Base-by-base conservation (phyloP, 2,888 invertebrate genomes). In the Erebia aethiops region DNA sequence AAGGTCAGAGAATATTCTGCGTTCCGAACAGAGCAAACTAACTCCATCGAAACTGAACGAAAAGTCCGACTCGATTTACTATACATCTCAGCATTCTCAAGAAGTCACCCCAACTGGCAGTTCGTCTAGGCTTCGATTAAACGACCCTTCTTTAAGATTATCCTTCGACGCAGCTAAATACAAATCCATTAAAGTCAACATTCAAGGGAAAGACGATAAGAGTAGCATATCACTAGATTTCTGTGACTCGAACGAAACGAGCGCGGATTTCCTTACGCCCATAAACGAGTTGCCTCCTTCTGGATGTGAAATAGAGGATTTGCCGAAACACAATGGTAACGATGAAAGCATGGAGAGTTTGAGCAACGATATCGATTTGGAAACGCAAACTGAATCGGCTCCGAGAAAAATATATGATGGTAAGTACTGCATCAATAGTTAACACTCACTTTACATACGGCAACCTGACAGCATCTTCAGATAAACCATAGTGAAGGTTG, bases 261-360 rank as follows among this genome's bases (percentile, higher is more conserved):
- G 93, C 75, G 93, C 94, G 0, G 94, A 93, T 77, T 94, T 94
- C 72, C 76, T 93, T 67, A 94, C 94, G 62, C 94, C 93, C 1
- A 94, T 94, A 4, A 94, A 94, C 52, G 94, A 94, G 75, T 91
- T 94, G 93, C 94, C 94, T 1, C 89, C 87, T 1, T 88, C 93
- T 0, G 91, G 91, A 0, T 92, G 93, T 70, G 94, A 92, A 77
- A 89, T 92, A 1, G 92, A 92, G 64, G 91, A 93, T n/a, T 75
- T 93, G 77, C 93, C 92, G 18, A 90, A 89, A 68, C 89, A 89
- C 46, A 92, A 92, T 46, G 92, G 92, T 0, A 91, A 87, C 67
- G 92, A 87, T 69, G 92, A 90, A 54, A 92, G 91, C 70, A 81
- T 90, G 0, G 92, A 92, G 13, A 92, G 91, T 71, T 81, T 92